phyloP scores from a whole-genome alignment of 2,113 vertebrate genomes.

The Pelodiscus sinensis region DNA sequence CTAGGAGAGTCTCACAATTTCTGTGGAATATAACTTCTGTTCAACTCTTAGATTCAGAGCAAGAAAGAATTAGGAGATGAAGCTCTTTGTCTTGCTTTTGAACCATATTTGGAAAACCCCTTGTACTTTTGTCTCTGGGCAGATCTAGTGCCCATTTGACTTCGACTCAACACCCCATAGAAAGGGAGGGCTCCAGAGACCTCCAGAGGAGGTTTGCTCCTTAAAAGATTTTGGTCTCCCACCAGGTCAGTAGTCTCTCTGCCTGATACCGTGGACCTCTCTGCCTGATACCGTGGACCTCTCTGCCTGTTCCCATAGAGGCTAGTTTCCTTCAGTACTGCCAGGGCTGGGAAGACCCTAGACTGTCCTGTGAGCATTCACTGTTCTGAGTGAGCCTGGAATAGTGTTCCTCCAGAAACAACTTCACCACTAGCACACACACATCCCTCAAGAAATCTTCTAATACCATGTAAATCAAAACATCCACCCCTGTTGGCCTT shows the following conservation, averaged over 20 bases:
- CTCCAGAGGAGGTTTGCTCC: not conserved
- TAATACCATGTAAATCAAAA: not conserved
- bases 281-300: not conserved
- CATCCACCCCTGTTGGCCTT: not conserved
- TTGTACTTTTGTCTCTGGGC: not conserved
- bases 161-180: not conserved
- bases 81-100: not conserved
- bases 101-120: not conserved
- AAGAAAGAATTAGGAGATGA: not conserved
- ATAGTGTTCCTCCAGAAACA: not conserved
- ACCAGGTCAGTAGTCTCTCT: not conserved
- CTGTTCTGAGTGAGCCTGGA: not conserved
- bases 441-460: no score
- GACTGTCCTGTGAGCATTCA: not conserved
- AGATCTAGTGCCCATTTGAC: not conserved
- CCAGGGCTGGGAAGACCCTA: not conserved
- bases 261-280: not conserved
- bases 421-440: not conserved
- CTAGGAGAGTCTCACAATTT: not conserved
- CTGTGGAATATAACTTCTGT: not conserved
- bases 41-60: not conserved
- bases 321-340: not conserved
- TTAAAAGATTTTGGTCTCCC: not conserved
- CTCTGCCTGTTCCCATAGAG: not conserved
- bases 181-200: not conserved